phyloP scores from a whole-genome alignment of 2,888 invertebrate genomes.

The Amphimallon solstitiale region DNA sequence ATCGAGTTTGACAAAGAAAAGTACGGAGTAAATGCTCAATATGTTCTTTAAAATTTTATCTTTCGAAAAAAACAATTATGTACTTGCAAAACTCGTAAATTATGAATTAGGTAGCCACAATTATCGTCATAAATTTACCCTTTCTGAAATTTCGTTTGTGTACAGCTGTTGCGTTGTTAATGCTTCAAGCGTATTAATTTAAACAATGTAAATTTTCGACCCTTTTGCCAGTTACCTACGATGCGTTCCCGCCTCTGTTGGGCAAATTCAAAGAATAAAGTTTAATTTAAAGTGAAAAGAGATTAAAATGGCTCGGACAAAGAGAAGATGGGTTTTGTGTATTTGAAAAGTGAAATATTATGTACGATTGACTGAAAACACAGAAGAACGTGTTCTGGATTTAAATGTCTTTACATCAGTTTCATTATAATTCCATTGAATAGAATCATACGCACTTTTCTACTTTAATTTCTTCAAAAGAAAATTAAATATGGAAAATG shows the following conservation, averaged over 20 bases:
- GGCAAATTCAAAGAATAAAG: constrained; percentile 12
- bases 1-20: not conserved
- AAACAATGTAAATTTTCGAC: constrained; percentile 28
- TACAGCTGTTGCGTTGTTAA: constrained; percentile 30
- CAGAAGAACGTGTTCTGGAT: not conserved
- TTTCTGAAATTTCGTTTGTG: constrained; percentile 21
- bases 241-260: not conserved
- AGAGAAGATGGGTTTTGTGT: constrained; percentile 13
- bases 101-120: constrained; percentile 22
- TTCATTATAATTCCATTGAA: too few relatives aligned
- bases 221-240: constrained; percentile 15
- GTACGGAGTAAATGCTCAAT: not conserved
- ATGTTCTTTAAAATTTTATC: too few relatives aligned
- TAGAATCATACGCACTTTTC: too few relatives aligned
- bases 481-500: too few relatives aligned
- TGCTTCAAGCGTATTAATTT: constrained; percentile 32
- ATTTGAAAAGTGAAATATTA: constrained; percentile 23
- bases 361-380: constrained; percentile 4
- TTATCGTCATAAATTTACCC: constrained; percentile 27
- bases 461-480: too few relatives aligned
- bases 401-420: too few relatives aligned
- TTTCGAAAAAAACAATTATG: constrained; percentile 6
- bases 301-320: constrained; percentile 10
- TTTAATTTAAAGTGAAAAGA: constrained; percentile 28
- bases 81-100: too few relatives aligned